A percentile compares a stretch with the other conserved stretches of the same genome.
Evolutionary conservation across 2,888 invertebrate genomes (phyloP).

Genomic region (Capitulum mitella): DNA sequence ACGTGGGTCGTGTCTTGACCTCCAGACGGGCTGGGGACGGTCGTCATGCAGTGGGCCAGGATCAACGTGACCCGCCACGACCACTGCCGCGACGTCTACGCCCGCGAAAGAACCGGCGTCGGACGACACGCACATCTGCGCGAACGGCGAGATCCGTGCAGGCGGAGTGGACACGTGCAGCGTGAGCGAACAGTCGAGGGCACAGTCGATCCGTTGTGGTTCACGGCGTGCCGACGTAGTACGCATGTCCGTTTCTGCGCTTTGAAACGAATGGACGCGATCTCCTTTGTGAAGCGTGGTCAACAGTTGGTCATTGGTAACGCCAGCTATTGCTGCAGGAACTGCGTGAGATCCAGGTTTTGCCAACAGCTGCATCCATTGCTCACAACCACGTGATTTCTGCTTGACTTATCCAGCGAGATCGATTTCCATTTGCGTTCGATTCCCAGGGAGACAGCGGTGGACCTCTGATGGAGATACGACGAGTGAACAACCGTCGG

Average conservation of each 20-base stretch:
- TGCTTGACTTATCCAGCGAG: not conserved
- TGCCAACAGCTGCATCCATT: not conserved
- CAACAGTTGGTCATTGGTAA: not conserved
- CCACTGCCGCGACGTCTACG: not conserved
- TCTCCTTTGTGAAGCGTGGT: not conserved
- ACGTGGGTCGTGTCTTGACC: not conserved
- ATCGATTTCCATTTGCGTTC: not conserved
- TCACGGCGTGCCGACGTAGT: not conserved
- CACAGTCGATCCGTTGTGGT: not conserved
- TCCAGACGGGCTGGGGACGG: not conserved
- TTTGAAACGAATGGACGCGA: not conserved
- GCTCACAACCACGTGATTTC: not conserved
- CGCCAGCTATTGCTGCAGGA: not conserved
- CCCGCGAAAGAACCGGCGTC: not conserved
- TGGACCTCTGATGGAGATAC: not conserved
- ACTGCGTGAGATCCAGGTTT: not conserved
- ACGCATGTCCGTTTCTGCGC: not conserved
- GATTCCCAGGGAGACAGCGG: not conserved
- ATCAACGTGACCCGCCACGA: not conserved
- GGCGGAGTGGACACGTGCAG: not conserved
- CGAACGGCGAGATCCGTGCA: not conserved
- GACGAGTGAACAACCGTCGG: not conserved
- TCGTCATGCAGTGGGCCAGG: not conserved
- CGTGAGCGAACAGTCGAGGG: not conserved
- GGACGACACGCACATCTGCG: not conserved